These are phyloP conservation scores for Lepus timidus DNA, from an alignment of 2,113 vertebrate genomes.

Conservation along the genomic window DNA sequence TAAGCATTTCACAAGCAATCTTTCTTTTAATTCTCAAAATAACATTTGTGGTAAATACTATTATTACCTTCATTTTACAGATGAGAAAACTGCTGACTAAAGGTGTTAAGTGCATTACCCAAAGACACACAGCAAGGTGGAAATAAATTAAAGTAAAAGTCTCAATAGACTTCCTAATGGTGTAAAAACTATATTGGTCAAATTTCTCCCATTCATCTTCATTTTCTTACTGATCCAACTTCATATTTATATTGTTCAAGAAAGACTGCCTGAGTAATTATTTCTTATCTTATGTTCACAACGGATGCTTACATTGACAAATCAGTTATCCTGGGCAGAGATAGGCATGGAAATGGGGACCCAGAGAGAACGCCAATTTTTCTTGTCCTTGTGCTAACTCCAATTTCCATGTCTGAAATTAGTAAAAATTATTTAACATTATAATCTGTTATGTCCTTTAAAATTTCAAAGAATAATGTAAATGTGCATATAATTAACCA, in stretches of 20 bases:
- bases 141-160: conserved; percentile 57
- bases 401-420: not conserved
- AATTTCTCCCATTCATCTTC: not conserved
- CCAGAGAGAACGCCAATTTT: not conserved
- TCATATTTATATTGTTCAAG: not conserved
- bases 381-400: not conserved
- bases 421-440: not conserved
- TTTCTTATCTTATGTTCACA: not conserved
- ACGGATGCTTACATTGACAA: not conserved
- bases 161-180: not conserved
- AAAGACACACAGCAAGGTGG: conserved; percentile 9
- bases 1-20: conserved; percentile 25
- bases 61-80: conserved; percentile 41
- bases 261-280: not conserved
- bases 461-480: not conserved
- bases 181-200: not conserved
- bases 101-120: not conserved
- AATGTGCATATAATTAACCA: conserved; percentile 11
- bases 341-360: not conserved
- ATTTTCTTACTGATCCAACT: conserved; percentile 2
- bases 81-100: conserved; percentile 63
- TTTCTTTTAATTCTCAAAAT: conserved; percentile 60
- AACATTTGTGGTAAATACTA: conserved; percentile 61
- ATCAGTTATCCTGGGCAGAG: not conserved
- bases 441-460: not conserved